These are phyloP conservation scores for Drosophila birchii DNA, from an alignment of 2,888 invertebrate genomes.

Conservation along the genomic window DNA sequence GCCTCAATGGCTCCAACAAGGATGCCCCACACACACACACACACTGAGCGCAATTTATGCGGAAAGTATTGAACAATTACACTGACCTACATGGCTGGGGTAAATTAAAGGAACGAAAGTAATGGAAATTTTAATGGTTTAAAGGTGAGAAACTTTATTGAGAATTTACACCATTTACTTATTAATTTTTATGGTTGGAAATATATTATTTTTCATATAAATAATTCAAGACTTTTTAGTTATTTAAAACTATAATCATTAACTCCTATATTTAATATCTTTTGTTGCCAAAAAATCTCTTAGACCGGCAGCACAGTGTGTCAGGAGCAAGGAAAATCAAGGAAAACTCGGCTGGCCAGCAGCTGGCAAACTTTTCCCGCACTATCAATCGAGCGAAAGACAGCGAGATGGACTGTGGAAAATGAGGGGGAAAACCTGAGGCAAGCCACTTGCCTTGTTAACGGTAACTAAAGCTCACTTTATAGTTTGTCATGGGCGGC, in stretches of 20 bases:
- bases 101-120: background rate
- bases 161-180: no score
- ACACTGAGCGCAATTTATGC: constrained; percentile 19
- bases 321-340: constrained; percentile 2
- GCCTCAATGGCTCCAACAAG: constrained; percentile 20
- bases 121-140: background rate
- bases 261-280: background rate
- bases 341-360: constrained; percentile 19
- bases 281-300: background rate
- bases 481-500: constrained; percentile 39
- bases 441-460: constrained; percentile 59
- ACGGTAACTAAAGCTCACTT: constrained; percentile 71
- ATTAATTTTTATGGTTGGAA: no score
- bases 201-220: no score
- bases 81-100: constrained; percentile 49
- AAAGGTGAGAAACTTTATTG: no score
- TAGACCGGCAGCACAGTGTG: background rate
- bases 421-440: constrained; percentile 38
- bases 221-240: background rate
- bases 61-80: constrained; percentile 60
- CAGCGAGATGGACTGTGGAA: constrained; percentile 13
- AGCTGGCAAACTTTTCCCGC: constrained; percentile 29
- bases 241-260: background rate
- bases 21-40: constrained; percentile 24
- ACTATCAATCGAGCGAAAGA: constrained; percentile 36